phyloP scores from a whole-genome alignment of 2,888 invertebrate species.

The Ectemnius continuus region DNA sequence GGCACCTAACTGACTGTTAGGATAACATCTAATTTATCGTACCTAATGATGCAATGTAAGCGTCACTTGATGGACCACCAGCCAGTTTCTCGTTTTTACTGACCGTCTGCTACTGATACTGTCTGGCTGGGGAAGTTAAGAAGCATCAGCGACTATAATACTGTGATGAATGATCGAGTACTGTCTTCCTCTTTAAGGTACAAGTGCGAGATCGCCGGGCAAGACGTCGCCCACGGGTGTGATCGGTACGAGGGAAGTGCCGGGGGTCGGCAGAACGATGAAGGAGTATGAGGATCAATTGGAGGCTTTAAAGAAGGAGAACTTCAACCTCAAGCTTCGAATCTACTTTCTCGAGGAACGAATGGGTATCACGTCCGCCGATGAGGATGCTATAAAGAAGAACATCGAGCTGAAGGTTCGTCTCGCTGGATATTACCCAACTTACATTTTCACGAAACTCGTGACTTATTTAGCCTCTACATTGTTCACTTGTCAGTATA shows the following conservation, averaged over 20 bases:
- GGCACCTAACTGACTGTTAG: slow-evolving; percentile 26
- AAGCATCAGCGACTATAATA: neutral
- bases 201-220: slow-evolving; percentile 64
- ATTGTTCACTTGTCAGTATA: neutral
- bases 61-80: too few species aligned
- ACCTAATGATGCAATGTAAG: slow-evolving; percentile 45
- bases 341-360: slow-evolving; percentile 95
- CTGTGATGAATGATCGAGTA: neutral
- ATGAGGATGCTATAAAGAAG: slow-evolving; percentile 84
- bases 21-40: slow-evolving; percentile 8
- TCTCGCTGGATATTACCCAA: neutral
- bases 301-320: slow-evolving; percentile 90
- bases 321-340: slow-evolving; percentile 93
- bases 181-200: slow-evolving; percentile 60
- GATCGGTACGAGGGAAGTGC: slow-evolving; percentile 42
- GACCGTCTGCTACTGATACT: neutral
- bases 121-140: neutral
- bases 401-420: slow-evolving; percentile 84
- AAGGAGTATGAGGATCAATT: slow-evolving; percentile 95
- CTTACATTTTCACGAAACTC: neutral
- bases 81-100: too few species aligned
- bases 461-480: neutral
- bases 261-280: slow-evolving; percentile 85
- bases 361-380: slow-evolving; percentile 84
- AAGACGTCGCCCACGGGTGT: slow-evolving; percentile 58